Percentiles rank a stretch among this genome's conserved stretches.
These are phyloP conservation scores for Pocota personata DNA, from an alignment of 2,888 invertebrate genomes.

Conservation along the genomic window DNA sequence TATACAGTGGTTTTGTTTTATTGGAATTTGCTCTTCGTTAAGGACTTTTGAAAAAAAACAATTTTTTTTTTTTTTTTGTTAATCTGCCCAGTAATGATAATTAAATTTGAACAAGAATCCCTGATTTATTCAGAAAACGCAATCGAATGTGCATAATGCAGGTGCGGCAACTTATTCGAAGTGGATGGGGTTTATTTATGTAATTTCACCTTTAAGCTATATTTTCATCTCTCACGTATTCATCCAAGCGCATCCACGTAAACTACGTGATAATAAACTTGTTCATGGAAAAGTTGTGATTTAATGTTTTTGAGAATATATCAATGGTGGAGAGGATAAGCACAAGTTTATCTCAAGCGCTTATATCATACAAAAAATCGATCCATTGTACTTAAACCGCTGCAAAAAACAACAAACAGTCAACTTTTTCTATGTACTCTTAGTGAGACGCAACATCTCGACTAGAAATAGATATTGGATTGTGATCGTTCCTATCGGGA, in stretches of 20 bases:
- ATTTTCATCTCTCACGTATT: background rate
- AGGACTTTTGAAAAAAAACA: no score
- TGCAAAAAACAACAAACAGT: no score
- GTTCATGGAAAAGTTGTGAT: background rate
- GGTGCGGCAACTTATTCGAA: no score
- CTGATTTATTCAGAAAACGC: background rate
- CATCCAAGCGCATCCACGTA: background rate
- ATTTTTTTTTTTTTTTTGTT: background rate
- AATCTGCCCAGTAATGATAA: background rate
- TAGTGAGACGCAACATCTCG: no score
- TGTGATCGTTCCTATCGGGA: no score
- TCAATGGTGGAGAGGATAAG: background rate
- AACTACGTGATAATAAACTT: constrained; percentile 11
- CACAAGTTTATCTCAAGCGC: no score
- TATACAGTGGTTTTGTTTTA: background rate
- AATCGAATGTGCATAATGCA: background rate
- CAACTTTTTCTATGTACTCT: no score
- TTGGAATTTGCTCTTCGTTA: background rate
- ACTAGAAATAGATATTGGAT: no score
- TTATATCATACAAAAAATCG: no score
- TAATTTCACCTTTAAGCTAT: background rate
- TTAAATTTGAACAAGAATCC: background rate
- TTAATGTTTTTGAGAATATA: background rate
- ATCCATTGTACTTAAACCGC: no score
- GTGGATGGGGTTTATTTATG: background rate